Evolutionary conservation across 2,113 vertebrate species (phyloP).

Genomic region (Sterrhoptilus dennistouni): DNA sequence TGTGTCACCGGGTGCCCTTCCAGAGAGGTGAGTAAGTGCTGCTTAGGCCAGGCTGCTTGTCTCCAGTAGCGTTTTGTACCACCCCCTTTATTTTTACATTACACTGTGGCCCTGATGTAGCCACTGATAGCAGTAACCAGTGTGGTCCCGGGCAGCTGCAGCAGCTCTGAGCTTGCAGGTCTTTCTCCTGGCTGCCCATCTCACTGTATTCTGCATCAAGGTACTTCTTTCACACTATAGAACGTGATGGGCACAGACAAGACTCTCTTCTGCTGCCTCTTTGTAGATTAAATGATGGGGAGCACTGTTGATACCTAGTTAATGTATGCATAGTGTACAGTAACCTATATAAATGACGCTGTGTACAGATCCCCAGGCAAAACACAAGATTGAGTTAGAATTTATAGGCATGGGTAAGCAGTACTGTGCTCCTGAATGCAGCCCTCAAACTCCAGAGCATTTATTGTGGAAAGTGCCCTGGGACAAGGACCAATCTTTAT

Average conservation of each 20-base stretch:
- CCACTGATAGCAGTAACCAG: not conserved
- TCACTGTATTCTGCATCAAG: not conserved
- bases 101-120: not conserved
- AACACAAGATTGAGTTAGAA: not conserved
- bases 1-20: not conserved
- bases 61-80: not conserved
- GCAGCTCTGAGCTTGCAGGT: not conserved
- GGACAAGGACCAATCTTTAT: conserved; percentile 29
- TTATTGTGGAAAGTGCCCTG: conserved; percentile 62
- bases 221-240: not conserved
- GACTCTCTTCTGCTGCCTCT: not conserved
- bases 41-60: not conserved
- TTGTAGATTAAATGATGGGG: not conserved
- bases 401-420: not conserved
- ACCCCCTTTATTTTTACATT: not conserved
- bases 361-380: not conserved
- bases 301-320: not conserved
- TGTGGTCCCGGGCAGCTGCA: not conserved
- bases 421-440: not conserved
- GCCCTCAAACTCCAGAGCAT: not conserved
- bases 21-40: not conserved
- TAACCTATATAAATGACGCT: not conserved
- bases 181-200: not conserved
- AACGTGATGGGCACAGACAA: not conserved
- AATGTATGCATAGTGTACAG: not conserved